A percentile compares a stretch with the other conserved stretches of the same genome.
Conservation (phyloP, 2,113 vertebrate species). For the Mesoclemmys tuberculata region DNA sequence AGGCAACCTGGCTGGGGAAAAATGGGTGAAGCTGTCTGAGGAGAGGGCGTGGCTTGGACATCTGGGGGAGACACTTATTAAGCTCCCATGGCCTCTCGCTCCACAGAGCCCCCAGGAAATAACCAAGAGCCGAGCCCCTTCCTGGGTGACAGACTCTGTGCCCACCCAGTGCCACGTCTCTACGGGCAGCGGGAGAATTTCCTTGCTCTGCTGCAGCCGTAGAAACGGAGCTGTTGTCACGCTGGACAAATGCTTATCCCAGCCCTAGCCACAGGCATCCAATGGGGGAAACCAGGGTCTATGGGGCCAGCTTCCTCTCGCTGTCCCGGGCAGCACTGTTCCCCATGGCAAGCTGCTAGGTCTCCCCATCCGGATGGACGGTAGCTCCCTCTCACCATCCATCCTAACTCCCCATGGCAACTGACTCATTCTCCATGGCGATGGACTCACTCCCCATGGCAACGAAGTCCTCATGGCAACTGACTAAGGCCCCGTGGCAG, state of each 20-base stretch:
- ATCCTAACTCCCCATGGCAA: background rate
- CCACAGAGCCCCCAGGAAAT: background rate
- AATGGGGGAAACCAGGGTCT: background rate
- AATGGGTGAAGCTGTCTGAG: background rate
- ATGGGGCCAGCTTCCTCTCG: no score
- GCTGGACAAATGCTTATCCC: background rate
- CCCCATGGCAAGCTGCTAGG: background rate
- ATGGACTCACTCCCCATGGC: background rate
- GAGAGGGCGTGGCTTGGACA: background rate
- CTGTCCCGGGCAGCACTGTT: background rate
- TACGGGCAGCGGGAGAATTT: constrained; percentile 21
- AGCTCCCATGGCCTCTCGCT: background rate
- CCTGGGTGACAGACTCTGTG: background rate
- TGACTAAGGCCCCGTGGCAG: background rate
- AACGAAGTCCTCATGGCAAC: background rate
- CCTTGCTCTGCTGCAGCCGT: background rate
- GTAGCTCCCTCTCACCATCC: background rate
- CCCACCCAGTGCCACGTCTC: background rate
- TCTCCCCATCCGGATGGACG: background rate
- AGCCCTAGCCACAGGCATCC: background rate
- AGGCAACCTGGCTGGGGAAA: background rate
- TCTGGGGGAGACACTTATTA: background rate
- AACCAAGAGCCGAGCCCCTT: background rate
- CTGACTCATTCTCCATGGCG: background rate
- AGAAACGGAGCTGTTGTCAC: background rate